Evolutionary conservation across 2,797 vertebrate species (phyloP).

Genomic region (Sibirionetta formosa): DNA sequence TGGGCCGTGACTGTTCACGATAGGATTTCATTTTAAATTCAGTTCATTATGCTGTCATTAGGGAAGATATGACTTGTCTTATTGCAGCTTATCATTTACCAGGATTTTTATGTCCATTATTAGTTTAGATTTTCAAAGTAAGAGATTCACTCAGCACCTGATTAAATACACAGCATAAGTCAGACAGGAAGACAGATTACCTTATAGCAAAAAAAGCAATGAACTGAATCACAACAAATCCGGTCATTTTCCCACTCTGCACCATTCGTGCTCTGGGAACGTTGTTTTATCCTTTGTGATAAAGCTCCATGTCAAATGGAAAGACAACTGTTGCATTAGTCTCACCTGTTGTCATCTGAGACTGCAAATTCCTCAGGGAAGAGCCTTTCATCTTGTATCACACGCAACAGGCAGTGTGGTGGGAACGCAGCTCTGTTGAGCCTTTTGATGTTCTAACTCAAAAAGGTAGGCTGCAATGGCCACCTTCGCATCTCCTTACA

Average conservation of each 20-base stretch:
- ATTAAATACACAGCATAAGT: not conserved
- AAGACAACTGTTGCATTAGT: not conserved
- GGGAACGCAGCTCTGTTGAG: not conserved
- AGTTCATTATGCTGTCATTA: slow-evolving; percentile 63
- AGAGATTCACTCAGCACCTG: slow-evolving; percentile 12
- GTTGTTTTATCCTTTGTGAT: not conserved
- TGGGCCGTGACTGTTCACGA: slow-evolving; percentile 22
- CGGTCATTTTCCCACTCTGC: not conserved
- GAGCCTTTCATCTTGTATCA: not conserved
- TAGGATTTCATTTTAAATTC: slow-evolving; percentile 63
- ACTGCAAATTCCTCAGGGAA: not conserved
- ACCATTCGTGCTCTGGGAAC: not conserved
- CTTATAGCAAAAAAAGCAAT: not conserved
- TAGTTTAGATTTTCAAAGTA: slow-evolving; percentile 40
- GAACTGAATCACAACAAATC: not conserved
- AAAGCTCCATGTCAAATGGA: not conserved
- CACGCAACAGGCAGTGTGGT: rapidly evolving
- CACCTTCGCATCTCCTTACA: not conserved
- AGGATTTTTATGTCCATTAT: slow-evolving; percentile 12
- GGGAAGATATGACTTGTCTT: slow-evolving; percentile 45
- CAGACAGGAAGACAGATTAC: not conserved
- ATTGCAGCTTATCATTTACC: slow-evolving; percentile 30
- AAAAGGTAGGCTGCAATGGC: not conserved
- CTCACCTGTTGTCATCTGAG: not conserved
- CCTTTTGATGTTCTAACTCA: not conserved